phyloP scores from a whole-genome alignment of 2,797 vertebrate species.

The Danio tinwini region DNA sequence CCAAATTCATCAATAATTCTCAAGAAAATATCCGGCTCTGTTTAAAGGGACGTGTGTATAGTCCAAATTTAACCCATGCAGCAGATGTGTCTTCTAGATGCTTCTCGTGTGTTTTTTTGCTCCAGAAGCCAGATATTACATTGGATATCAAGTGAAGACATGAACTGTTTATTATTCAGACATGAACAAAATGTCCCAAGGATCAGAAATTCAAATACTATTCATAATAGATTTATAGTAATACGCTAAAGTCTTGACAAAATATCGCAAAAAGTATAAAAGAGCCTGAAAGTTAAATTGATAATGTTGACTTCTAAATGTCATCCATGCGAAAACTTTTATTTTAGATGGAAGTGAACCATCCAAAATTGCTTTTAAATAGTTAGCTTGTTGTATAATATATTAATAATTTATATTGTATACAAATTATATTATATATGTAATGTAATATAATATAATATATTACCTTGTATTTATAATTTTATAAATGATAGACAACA shows the following conservation, averaged over 20 bases:
- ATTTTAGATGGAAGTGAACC: too few species aligned
- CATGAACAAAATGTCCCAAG: background rate
- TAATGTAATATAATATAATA: background rate
- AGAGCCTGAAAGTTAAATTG: too few species aligned
- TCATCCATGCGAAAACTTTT: background rate
- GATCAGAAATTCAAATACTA: background rate
- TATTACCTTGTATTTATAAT: background rate
- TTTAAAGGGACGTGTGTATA: background rate
- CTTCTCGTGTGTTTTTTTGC: background rate
- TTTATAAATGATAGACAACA: background rate
- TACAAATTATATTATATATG: too few species aligned
- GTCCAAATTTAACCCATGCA: background rate
- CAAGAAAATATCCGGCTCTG: slow-evolving; percentile 18
- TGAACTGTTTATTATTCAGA: background rate
- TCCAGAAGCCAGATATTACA: slow-evolving; percentile 5
- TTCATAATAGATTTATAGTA: background rate
- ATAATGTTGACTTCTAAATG: background rate
- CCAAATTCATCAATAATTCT: slow-evolving; percentile 38
- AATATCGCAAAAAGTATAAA: background rate
- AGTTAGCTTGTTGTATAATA: too few species aligned
- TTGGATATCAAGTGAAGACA: background rate
- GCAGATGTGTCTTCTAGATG: slow-evolving; percentile 4
- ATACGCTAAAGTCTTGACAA: background rate
- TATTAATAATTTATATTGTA: too few species aligned
- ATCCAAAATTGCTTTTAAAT: too few species aligned